Base-by-base conservation (phyloP, 2,888 invertebrate genomes). In the Nomada ruficornis region DNA sequence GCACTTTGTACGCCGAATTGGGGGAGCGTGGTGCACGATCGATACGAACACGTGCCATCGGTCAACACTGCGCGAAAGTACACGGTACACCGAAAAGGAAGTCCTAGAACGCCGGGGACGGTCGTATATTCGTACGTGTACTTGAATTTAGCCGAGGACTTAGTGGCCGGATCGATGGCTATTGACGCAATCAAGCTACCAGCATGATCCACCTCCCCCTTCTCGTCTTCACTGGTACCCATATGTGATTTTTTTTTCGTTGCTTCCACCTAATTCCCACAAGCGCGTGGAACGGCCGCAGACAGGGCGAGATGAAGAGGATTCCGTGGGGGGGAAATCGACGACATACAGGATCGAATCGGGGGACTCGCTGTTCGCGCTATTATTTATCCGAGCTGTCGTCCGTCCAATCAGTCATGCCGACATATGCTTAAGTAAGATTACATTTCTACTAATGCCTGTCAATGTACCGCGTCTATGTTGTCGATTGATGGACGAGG, bases 401-500 rank as follows among this genome's bases (percentile, higher is more conserved):
- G 88, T 88, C 89, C 87, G 88, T 85, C 89, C 91, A 91, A 93
- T 93, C 93, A 91, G 92, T 93, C 92, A 93, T 90, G 90, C 90
- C 88, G 90, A 92, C 93, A 93, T 93, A 93, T 93, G 93, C 91
- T 93, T 92, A 91, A 92, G 91, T 91, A 92, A 93, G 93, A 93
- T 93, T 93, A 93, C 93, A 93, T 93, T 93, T 91, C 91, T 92
- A 90, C 90, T 92, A 93, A 93, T 93, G 90, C 88, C 86, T 74
- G 83, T 63, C 78, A 62, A 83, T 77, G 83, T 77, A 70, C 77
- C 82, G 80, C 79, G 68, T 83, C 75, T 71, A 75, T 55, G 70
- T 72, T 63, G 81, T 52, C 83, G 79, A 47, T 47, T 47, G 82
- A 86, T 88, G 85, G 80, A 67, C 78, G 77, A 59, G 57, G 70